Base-by-base conservation (phyloP, 1,140 invertebrate genomes). In the Leucophenga varia region DNA sequence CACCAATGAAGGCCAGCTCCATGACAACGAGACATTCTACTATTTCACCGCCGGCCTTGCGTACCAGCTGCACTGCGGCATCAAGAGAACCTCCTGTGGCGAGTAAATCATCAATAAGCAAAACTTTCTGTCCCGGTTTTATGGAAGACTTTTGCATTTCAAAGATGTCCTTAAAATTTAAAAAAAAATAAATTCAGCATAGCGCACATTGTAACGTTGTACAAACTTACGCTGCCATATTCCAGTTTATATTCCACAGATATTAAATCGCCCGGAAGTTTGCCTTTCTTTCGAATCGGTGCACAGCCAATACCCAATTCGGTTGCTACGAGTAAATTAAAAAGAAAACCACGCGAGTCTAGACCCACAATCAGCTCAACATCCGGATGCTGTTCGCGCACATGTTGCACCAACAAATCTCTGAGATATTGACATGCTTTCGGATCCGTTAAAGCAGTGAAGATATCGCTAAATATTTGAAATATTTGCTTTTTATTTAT, bases 201-300 rank as follows among this genome's bases (percentile, higher is more conserved):
- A 8, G 14, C 7, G 18, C 22, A 5, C 31, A 10, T 18, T 10
- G n/a, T 40, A 2, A 14, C 22, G 44, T n/a, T n/a, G n/a, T n/a
- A 13, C 1, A 13, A 38, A 77, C 81, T 79, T 79, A 93, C 91
- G 51, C 83, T 80, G 54, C 95, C 93, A 84, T 98, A 98, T 79
- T 98, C 96, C 41, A 96, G 77, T 14, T 76, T 76, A 76, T 91
- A 98, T 43, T 79, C 78, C 37, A 86, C 80, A 37, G 81, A 78
- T 14, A 79, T 56, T 18, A 88, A 81, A 49, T 88, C 79, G 28
- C 97, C 97, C 1, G 96, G 95, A 39, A 99, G 78, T 79, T 98
- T 98, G 22, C 95, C 96, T 61, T 88, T 88, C 74, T 98, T 98
- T 40, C 96, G 81, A 14, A 98, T 85, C 1, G 95, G 94, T 2